These are phyloP conservation scores for Momotus momota DNA, from an alignment of 2,797 vertebrate species.

Conservation along the genomic window DNA sequence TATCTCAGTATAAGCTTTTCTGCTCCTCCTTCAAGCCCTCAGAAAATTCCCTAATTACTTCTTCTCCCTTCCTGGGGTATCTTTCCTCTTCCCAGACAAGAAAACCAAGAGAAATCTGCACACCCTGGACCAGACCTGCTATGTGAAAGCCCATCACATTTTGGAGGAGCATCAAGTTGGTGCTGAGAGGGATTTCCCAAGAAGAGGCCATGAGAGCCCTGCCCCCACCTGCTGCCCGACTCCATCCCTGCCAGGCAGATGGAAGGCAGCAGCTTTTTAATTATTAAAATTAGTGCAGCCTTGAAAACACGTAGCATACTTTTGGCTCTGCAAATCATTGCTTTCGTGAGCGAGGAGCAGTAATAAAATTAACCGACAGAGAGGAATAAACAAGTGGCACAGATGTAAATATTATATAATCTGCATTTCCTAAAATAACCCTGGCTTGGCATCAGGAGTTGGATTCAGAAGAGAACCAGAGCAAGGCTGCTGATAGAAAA, in stretches of 20 bases:
- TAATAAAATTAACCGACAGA: constrained; percentile 52
- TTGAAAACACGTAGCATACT: not conserved
- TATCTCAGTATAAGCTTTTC: not conserved
- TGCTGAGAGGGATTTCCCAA: not conserved
- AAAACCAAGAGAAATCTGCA: not conserved
- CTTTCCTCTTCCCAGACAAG: not conserved
- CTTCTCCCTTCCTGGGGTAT: not conserved
- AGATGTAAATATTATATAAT: constrained; percentile 74
- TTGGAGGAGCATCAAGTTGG: fast-evolving
- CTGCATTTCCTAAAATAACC: constrained; percentile 64
- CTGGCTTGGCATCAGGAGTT: constrained; percentile 18
- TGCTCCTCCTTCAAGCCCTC: not conserved
- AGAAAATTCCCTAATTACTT: not conserved
- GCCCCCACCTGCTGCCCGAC: fast-evolving
- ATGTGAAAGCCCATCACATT: fast-evolving
- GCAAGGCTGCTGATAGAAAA: constrained; percentile 48
- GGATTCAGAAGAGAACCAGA: not conserved
- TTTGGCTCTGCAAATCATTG: constrained; percentile 58
- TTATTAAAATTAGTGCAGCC: constrained; percentile 60
- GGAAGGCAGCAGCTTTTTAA: constrained; percentile 49
- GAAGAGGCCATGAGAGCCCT: fast-evolving
- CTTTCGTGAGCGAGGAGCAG: constrained; percentile 31
- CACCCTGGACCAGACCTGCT: not conserved
- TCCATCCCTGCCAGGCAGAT: not conserved
- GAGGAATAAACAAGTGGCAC: constrained; percentile 62